Evolutionary conservation across 2,113 vertebrate species (phyloP), one percentile per base, ranked within the genome.

Genomic region (Chlamydotis undulata): DNA sequence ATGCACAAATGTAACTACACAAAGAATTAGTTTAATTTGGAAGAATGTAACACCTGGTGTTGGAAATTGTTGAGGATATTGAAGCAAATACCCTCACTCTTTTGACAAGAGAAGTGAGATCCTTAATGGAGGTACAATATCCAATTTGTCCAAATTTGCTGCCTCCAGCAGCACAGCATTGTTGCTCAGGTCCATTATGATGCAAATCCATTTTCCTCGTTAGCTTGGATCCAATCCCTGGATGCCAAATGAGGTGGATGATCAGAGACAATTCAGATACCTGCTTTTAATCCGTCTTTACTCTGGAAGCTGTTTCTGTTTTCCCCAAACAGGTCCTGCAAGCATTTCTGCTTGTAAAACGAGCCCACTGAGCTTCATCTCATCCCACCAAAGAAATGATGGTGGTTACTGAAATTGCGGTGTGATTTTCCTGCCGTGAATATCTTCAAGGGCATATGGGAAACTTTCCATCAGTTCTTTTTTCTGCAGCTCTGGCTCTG

Each of bases 381-480:
- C 50, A 82, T 2, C 79, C 50, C 21, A 76, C 15, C 41, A 7
- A 88, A 69, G 41, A n/a, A 65, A 14, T 2, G 29, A 6, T 3
- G 12, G 43, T 21, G 43, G 45, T 47, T 63, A 3, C 74, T 9
- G 4, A 45, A 65, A 19, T 35, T 52, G 12, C 25, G 43, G 18
- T 35, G 49, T 6, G 14, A 25, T 41, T 68, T 74, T 60, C 21
- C 12, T 70, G 41, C 57, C 3, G 0, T 29, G 24, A 70, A 28
- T 71, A 19, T 28, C 45, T 86, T 68, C 59, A 50, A 47, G 52
- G 64, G 14, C 39, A 3, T 2, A 6, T 29, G 14, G 31, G 55
- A 55, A 76, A 43, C 7, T 47, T 76, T 10, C 52, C 3, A 0
- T 26, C 0, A 0, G 65, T 78, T 60, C 49, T 83, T 77, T 19